phyloP scores from a whole-genome alignment of 2,113 vertebrate genomes.

The Periophthalmodon schlosseri region DNA sequence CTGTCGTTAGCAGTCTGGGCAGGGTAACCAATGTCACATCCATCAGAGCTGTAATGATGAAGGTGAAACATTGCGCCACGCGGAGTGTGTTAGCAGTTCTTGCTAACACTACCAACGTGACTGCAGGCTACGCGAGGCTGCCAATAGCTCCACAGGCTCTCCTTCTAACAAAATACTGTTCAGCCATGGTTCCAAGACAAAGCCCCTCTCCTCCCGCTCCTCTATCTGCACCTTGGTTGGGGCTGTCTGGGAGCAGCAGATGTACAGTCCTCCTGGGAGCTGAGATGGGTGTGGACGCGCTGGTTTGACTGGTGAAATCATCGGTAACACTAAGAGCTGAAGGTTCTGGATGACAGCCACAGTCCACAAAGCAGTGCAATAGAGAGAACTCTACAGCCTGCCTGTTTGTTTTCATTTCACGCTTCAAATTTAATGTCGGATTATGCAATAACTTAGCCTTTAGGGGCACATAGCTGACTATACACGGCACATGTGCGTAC shows the following conservation, averaged over 20 bases:
- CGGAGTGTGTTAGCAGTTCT: constrained; percentile 51
- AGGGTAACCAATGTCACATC: constrained; percentile 43
- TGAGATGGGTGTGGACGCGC: constrained; percentile 56
- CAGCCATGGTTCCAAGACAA: constrained; percentile 53
- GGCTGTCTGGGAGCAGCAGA: constrained; percentile 53
- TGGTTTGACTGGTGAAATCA: constrained; percentile 64
- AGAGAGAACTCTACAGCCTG: constrained; percentile 4
- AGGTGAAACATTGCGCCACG: constrained; percentile 46
- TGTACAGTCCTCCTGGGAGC: constrained; percentile 50
- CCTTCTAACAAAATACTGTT: constrained; percentile 50
- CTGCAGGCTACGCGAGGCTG: constrained; percentile 39
- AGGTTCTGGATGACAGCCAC: constrained; percentile 46
- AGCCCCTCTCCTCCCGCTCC: constrained; percentile 33
- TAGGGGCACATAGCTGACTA: constrained; percentile 20
- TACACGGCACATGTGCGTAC: constrained; percentile 1
- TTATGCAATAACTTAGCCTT: constrained; percentile 50
- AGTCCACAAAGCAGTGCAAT: constrained; percentile 29
- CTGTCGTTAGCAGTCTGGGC: constrained; percentile 21
- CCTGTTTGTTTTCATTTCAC: constrained; percentile 50
- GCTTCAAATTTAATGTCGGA: constrained; percentile 43
- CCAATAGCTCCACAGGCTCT: constrained; percentile 50
- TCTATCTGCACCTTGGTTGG: constrained; percentile 37
- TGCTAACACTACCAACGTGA: constrained; percentile 42
- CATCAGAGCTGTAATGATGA: constrained; percentile 40
- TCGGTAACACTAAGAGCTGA: constrained; percentile 45